Evolutionary conservation across 2,888 invertebrate species (phyloP).

Genomic region (Drosophila lutescens): DNA sequence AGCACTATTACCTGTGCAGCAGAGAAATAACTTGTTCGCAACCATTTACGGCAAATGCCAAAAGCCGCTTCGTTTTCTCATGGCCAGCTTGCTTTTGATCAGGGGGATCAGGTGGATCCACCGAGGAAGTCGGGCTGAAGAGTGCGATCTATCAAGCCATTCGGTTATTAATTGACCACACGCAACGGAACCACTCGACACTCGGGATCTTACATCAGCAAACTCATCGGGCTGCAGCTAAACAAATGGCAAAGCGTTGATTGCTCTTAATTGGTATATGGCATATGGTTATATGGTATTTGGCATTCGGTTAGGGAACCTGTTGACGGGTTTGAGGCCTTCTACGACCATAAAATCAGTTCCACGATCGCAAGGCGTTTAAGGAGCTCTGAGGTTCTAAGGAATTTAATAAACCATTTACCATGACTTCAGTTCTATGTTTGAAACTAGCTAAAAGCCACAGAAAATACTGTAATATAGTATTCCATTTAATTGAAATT

Average conservation of each 20-base stretch:
- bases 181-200: slow-evolving; percentile 10
- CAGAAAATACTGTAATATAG: no score
- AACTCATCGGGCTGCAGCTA: slow-evolving; percentile 6
- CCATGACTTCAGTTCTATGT: no score
- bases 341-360: slow-evolving; percentile 19
- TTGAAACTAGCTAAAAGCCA: no score
- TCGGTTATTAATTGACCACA: slow-evolving; percentile 35
- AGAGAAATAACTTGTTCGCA: slow-evolving; percentile 25
- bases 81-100: neutral
- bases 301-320: slow-evolving; percentile 16
- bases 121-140: neutral
- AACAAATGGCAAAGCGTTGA: slow-evolving; percentile 28
- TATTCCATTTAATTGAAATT: no score
- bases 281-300: no score
- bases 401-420: no score
- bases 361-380: no score
- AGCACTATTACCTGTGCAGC: neutral
- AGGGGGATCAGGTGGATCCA: no score
- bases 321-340: slow-evolving; percentile 17
- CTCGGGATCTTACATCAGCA: slow-evolving; percentile 17
- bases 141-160: slow-evolving; percentile 12
- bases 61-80: neutral
- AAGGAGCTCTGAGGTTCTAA: no score
- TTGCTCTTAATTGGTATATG: slow-evolving; percentile 34
- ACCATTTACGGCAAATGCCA: slow-evolving; percentile 38